Evolutionary conservation across 2,888 invertebrate species (phyloP), one percentile per base, ranked within the genome.

Genomic region (Lymantria dispar): DNA sequence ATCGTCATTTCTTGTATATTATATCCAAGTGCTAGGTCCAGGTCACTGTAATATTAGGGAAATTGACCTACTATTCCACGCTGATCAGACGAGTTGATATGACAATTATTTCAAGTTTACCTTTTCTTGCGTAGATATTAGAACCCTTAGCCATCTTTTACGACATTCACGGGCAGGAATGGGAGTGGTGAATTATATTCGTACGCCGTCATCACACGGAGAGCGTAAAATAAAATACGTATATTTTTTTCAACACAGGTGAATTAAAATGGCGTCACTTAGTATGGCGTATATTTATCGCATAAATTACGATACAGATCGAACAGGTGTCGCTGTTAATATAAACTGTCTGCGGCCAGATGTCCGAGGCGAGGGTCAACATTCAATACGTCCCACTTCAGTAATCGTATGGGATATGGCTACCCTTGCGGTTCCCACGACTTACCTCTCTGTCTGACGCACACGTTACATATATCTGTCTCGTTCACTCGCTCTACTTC

Each of bases 401-500:
- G 76, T 83, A 83, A 72, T 73, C 74, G 80, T 88, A 87, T 91
- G 91, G 89, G 91, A 91, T 87, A 87, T 78, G 76, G 83, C 85
- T 85, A 87, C 88, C 89, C 90, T 76, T 84, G 74, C 68, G 83
- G 79, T 91, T 91, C 91, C 91, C 92, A 90, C 90, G 90, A 72
- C 67, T 49, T 54, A 64, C 47, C 54, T 85, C 84, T 63, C 76
- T 52, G 59, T 86, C 81, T 36, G 70, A 48, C 58, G 0, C 40
- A n/a, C 46, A 11, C 29, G 43, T 45, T 12, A 36, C 31, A 2
- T 60, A 58, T 52, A 9, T 14, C 50, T 46, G 51, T 78, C 74
- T 68, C 79, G 9, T 50, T 80, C 72, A 51, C 53, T 42, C 76
- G 43, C 61, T 43, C 45, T 78, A 85, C 88, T 88, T 90, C 90